These are phyloP conservation scores for Myotis daubentonii DNA, from an alignment of 2,797 vertebrate genomes.

Conservation along the genomic window DNA sequence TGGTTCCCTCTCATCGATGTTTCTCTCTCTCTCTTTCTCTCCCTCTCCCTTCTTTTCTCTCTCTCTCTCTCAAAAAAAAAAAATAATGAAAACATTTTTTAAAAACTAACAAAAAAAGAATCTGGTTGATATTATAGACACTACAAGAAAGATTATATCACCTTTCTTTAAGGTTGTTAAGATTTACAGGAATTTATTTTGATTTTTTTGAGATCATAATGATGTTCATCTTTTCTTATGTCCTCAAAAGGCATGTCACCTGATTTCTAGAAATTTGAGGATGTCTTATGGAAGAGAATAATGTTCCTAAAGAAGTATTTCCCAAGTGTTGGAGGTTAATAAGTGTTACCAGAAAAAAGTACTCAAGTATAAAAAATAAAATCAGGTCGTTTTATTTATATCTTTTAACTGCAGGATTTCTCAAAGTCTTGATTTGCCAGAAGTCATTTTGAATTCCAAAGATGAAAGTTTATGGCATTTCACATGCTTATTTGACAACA, in stretches of 20 bases:
- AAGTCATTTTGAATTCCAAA: neutral
- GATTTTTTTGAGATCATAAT: slow-evolving; percentile 53
- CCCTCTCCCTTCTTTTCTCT: too few species aligned
- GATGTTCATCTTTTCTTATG: slow-evolving; percentile 22
- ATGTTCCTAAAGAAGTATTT: neutral
- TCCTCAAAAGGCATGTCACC: neutral
- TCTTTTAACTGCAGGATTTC: neutral
- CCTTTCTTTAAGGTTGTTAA: slow-evolving; percentile 47
- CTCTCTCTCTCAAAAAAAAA: too few species aligned
- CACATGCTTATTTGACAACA: neutral
- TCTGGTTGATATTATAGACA: slow-evolving; percentile 39
- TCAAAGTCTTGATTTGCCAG: neutral
- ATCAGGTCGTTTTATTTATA: neutral
- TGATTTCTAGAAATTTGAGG: neutral
- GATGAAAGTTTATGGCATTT: neutral
- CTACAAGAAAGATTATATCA: slow-evolving; percentile 58
- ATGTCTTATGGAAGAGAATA: neutral
- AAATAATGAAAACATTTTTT: too few species aligned
- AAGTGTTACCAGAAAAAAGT: neutral
- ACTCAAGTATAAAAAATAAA: neutral
- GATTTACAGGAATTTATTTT: slow-evolving; percentile 77
- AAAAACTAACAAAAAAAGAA: too few species aligned
- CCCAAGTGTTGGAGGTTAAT: neutral
- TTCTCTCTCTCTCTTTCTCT: too few species aligned
- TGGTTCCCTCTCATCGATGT: too few species aligned